Base-by-base conservation (phyloP, 2,113 vertebrate genomes). In the Thamnaconus septentrionalis region DNA sequence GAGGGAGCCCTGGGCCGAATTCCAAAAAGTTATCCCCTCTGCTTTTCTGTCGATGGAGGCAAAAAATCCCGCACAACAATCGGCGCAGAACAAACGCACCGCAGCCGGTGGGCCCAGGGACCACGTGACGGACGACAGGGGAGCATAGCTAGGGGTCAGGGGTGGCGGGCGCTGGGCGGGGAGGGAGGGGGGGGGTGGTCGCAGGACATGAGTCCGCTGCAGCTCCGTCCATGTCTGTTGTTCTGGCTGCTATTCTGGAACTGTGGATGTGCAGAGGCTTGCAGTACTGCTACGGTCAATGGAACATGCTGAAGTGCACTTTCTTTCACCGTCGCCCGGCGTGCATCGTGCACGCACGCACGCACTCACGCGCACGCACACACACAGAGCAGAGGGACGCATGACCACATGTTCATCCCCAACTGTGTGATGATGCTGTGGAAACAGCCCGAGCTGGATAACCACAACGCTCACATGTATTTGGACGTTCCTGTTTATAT, bases 31-130 rank as follows among this genome's bases (percentile, higher is more conserved):
- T 93, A 92, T 90, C 86, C 90, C 78, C 82, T 76, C 80, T 48
- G 72, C 76, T 88, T 91, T 93, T 93, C 79, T 93, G 92, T 92
- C 18, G 90, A 93, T 91, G 92, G 85, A 84, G 85, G 92, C 92
- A 92, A 89, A 31, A 31, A 93, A 92, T 89, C 88, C 87, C 89
- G 90, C 86, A 91, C 75, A 85, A 85, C 83, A 83, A 79, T 81
- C 75, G 53, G 52, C 78, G 78, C 73, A 78, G 79, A 88, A 87
- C 86, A 89, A 87, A 89, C 70, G 76, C 84, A 81, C 75, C 82
- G 78, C 72, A 88, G 81, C 87, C 80, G 69, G 61, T 58, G 77
- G 73, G 72, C 63, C 61, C 18, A 53, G 63, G 70, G 43, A 64
- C 41, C 85, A 91, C 66, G 81, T 90, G 90, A 88, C 74, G 42